These are phyloP conservation scores for Temnothorax unifasciatus DNA, from an alignment of 2,888 invertebrate species.

Conservation along the genomic window DNA sequence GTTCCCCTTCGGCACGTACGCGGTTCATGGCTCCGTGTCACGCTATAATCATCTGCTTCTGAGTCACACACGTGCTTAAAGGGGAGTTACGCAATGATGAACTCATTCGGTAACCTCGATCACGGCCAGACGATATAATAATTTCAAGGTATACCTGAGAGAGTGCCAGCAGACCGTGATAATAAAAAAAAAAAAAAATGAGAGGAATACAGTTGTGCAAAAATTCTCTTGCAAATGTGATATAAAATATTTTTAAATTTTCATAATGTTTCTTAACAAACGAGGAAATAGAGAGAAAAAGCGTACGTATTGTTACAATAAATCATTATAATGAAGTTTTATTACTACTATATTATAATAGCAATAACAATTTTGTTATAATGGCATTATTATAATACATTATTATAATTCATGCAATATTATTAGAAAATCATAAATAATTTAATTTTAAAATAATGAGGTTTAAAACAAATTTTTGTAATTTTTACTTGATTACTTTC, in stretches of 20 bases:
- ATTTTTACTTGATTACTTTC: background rate
- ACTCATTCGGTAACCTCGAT: constrained; percentile 52
- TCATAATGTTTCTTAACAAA: background rate
- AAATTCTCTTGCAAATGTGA: background rate
- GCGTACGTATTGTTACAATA: background rate
- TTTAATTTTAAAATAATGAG: background rate
- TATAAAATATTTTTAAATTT: background rate
- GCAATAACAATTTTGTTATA: background rate
- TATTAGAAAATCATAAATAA: background rate
- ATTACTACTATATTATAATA: background rate
- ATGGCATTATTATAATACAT: background rate
- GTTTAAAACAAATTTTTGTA: background rate
- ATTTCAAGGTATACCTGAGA: constrained; percentile 46
- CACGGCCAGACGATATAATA: constrained; percentile 42
- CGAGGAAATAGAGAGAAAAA: background rate
- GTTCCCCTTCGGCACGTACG: constrained; percentile 49
- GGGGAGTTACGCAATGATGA: constrained; percentile 59
- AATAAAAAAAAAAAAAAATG: background rate
- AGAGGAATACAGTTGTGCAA: background rate
- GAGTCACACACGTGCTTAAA: constrained; percentile 46
- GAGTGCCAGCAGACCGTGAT: background rate
- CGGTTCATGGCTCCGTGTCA: constrained; percentile 41
- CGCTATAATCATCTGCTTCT: constrained; percentile 49
- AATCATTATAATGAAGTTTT: background rate
- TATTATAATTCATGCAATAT: background rate